Evolutionary conservation across 2,113 vertebrate genomes (phyloP), one percentile per base, ranked within the genome.

Genomic region (Struthidea cinerea): DNA sequence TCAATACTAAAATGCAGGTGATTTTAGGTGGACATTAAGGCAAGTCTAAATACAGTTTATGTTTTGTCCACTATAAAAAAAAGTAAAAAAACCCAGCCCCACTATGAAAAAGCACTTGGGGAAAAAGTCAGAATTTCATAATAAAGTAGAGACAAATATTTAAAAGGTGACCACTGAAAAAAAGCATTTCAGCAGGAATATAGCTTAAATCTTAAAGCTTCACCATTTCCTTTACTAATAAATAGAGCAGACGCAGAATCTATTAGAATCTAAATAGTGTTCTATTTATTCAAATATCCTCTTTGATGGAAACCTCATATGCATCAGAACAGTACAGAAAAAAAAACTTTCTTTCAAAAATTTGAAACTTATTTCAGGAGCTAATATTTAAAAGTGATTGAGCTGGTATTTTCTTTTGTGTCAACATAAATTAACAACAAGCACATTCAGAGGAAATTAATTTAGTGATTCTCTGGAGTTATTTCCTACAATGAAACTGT

Each of bases 401-500:
- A 89, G 39, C 28, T 79, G 47, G 23, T 53, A 74, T 83, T 65
- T 89, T 87, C 70, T 87, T 67, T 63, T 47, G 70, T 18, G 50
- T 59, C 55, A 86, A 85, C 26, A 68, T 73, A 93, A 93, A 89
- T 89, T 84, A 95, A 79, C 56, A 90, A 88, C 52, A 41, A 89
- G 65, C 21, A 79, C 23, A 91, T 83, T 80, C 70, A 76, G 39
- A 91, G 53, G 33, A 95, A 94, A 85, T 83, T 69, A 93, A 89
- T 91, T 69, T 94, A 83, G 93, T 85, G 84, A 70, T 83, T 87
- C 84, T 95, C 93, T 61, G 32, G 79, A 93, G 59, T 63, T 84
- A 80, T n/a, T 83, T 70, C 42, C 71, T 69, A 87, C 67, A 93
- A 88, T 76, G 71, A 91, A 94, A 86, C 21, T 85, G 81, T 70